Base-by-base conservation (phyloP, 2,113 vertebrate species). In the Nothocercus julius region DNA sequence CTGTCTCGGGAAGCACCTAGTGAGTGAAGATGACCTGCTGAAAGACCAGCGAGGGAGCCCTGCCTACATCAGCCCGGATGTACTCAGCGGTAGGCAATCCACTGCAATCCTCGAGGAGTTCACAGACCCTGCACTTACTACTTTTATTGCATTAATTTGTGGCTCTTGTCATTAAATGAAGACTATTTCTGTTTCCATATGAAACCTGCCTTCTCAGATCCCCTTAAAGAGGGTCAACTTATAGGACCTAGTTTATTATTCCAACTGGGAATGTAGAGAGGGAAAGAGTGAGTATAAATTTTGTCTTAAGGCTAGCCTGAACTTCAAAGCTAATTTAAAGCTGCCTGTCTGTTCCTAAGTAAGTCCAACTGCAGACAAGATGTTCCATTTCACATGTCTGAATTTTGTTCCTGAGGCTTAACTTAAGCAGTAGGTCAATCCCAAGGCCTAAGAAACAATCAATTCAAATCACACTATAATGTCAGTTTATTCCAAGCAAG, bases 41-140 rank as follows among this genome's bases (percentile, higher is more conserved):
- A 99, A 99, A 96, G 99, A 99, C 98, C 99, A 99, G 98, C 98
- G 99, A 77, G 99, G 99, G 80, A 99, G 99, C 97, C 99, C 99
- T 4, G 99, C 99, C 85, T 99, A 99, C 96, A 99, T 99, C 97
- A 99, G 99, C 91, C 99, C 99, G 0, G 99, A 99, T 11, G 99
- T 99, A 79, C 98, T 99, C 75, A 99, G 99, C 1, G 98, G 99
- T 99, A 97, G 78, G 99, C 92, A 36, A 27, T 3, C 17, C 91
- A 38, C 32, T 27, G 1, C 19, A 49, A 40, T 16, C 62, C 38
- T 45, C 8, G 1, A 38, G 27, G 24, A 18, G 27, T 24, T 32
- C 34, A 19, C 58, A 68, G 62, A 62, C 68, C 53, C 44, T 62
- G 15, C 8, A 1, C 20, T 14, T 12, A 0, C 5, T 21, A 2